Conservation (phyloP, 2,888 invertebrate species). For the Troides helena region DNA sequence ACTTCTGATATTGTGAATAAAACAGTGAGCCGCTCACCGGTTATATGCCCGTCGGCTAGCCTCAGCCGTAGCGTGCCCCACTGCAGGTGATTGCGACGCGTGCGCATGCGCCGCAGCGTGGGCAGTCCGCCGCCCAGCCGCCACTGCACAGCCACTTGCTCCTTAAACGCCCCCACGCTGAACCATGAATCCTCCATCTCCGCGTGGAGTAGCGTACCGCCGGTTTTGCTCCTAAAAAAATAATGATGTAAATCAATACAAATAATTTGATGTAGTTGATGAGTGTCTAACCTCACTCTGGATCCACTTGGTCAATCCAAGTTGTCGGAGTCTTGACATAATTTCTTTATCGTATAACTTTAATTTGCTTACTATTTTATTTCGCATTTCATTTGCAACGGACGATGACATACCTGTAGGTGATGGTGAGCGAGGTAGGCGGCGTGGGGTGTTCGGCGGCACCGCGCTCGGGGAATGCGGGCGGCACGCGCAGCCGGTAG, state of each 20-base stretch:
- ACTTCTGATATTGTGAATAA: too few species aligned
- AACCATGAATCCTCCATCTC: conserved; percentile 74
- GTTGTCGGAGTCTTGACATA: too few species aligned
- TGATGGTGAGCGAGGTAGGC: conserved; percentile 59
- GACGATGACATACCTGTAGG: conserved; percentile 51
- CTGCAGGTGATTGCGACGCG: conserved; percentile 53
- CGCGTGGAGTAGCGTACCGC: conserved; percentile 88
- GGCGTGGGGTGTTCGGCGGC: conserved; percentile 36
- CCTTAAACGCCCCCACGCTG: conserved; percentile 84
- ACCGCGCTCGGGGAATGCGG: conserved; percentile 37
- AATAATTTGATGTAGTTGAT: too few species aligned
- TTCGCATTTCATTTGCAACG: too few species aligned
- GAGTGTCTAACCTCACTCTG: too few species aligned
- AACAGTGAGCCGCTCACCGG: conserved; percentile 33
- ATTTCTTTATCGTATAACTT: too few species aligned
- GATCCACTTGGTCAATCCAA: too few species aligned
- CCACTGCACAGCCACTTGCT: conserved; percentile 86
- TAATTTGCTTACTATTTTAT: too few species aligned
- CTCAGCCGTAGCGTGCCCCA: conserved; percentile 46
- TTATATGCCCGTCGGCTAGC: conserved; percentile 37
- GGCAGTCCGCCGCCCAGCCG: conserved; percentile 66
- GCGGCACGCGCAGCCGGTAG: conserved; percentile 78
- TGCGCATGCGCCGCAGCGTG: conserved; percentile 44
- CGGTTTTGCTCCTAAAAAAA: conserved; percentile 81
- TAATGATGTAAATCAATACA: too few species aligned